A percentile compares a stretch with the other conserved stretches of the same genome.
Conservation (phyloP, 2,797 vertebrate species). For the Pseudochirops cupreus region DNA sequence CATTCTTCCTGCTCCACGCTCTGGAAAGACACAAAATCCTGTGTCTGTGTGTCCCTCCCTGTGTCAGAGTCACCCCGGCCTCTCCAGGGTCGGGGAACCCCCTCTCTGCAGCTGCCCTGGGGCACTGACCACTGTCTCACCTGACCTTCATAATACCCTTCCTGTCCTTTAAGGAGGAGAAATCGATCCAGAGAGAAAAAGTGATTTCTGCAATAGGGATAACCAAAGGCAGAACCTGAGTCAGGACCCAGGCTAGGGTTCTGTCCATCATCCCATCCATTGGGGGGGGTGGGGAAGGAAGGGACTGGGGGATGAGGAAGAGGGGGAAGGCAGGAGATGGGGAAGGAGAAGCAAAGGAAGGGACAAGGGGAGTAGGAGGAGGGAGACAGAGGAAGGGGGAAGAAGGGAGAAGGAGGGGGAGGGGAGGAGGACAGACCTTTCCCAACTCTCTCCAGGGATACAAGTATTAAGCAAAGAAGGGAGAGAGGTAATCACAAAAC, state of each 20-base stretch:
- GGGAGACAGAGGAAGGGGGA: too few relatives aligned
- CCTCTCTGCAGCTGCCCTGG: not conserved
- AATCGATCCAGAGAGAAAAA: not conserved
- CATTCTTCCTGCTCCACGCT: slow-evolving; percentile 84
- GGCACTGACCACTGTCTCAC: too few relatives aligned
- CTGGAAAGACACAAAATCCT: slow-evolving; percentile 75
- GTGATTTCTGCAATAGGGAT: not conserved
- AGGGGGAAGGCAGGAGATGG: not conserved
- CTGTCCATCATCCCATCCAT: not conserved
- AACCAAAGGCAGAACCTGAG: not conserved
- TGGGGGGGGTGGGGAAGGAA: not conserved
- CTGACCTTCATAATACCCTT: not conserved
- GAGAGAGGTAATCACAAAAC: not conserved
- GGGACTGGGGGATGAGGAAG: too few relatives aligned
- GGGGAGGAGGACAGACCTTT: too few relatives aligned
- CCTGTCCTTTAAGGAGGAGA: not conserved
- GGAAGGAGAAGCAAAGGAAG: too few relatives aligned
- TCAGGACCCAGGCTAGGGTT: not conserved
- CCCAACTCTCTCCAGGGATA: too few relatives aligned
- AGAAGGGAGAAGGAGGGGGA: too few relatives aligned
- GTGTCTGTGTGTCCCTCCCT: not conserved
- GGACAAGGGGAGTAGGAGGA: too few relatives aligned
- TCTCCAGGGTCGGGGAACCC: not conserved
- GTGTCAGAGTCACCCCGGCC: accelerated
- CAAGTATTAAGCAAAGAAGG: not conserved